Evolutionary conservation across 1,140 invertebrate species (phyloP).

Genomic region (Notospermus geniculatus): DNA sequence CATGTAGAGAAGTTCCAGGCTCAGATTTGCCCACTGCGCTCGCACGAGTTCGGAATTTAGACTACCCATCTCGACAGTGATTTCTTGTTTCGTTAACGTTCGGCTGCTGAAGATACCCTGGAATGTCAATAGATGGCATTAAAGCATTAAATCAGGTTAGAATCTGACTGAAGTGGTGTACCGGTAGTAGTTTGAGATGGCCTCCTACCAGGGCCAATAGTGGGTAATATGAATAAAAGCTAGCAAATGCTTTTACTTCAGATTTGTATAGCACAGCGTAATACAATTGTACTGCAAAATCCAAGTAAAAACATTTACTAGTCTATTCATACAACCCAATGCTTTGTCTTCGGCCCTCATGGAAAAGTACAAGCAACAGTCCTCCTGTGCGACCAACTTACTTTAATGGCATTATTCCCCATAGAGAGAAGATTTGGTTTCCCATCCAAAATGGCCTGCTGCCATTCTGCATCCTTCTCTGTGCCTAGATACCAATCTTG

Average conservation of each 20-base stretch:
- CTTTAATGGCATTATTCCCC: conserved; percentile 50
- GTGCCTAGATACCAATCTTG: conserved; percentile 57
- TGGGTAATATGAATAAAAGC: too few relatives aligned
- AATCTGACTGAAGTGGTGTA: too few relatives aligned
- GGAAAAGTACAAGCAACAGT: too few relatives aligned
- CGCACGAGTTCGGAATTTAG: conserved; percentile 56
- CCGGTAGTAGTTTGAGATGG: too few relatives aligned
- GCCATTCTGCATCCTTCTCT: conserved; percentile 54
- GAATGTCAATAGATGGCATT: conserved; percentile 22
- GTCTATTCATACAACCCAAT: too few relatives aligned
- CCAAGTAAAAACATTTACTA: too few relatives aligned
- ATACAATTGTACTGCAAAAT: too few relatives aligned
- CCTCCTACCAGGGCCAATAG: too few relatives aligned
- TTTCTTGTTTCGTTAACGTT: conserved; percentile 51
- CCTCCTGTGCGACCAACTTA: conserved; percentile 26
- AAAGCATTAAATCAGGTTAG: conserved; percentile 1
- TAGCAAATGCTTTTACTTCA: too few relatives aligned
- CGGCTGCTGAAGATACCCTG: conserved; percentile 56
- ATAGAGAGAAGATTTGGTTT: conserved; percentile 57
- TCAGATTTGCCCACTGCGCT: conserved; percentile 60
- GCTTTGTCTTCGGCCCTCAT: too few relatives aligned
- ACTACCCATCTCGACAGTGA: conserved; percentile 53
- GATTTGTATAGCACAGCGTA: too few relatives aligned
- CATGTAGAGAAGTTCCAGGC: conserved; percentile 60
- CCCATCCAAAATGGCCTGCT: conserved; percentile 48